Evolutionary conservation across 2,888 invertebrate species (phyloP).

Genomic region (Charanyca ferruginea): DNA sequence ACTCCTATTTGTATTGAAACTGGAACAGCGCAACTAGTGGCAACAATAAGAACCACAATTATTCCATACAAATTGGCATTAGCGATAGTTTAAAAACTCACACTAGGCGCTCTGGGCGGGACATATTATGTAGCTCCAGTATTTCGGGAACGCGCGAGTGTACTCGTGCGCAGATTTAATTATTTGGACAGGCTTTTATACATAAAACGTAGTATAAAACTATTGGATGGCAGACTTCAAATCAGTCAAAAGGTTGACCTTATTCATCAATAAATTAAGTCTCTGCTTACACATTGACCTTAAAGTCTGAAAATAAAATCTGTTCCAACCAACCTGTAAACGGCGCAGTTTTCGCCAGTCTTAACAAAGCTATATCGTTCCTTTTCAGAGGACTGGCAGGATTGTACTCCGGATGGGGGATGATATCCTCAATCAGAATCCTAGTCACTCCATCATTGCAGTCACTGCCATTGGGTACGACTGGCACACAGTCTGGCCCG

Average conservation of each 20-base stretch:
- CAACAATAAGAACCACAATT: no score
- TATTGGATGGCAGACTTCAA: no score
- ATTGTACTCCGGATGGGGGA: constrained; percentile 84
- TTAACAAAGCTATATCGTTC: constrained; percentile 88
- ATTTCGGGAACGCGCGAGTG: no score
- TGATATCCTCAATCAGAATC: constrained; percentile 76
- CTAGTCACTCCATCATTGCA: constrained; percentile 83
- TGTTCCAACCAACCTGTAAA: constrained; percentile 53
- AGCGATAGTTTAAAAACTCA: no score
- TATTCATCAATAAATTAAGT: background rate
- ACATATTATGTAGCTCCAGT: no score
- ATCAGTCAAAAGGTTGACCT: background rate
- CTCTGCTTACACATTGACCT: background rate
- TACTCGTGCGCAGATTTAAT: no score
- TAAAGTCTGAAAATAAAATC: background rate
- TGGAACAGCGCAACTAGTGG: no score
- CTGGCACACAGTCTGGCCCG: constrained; percentile 81
- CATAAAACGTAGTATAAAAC: no score
- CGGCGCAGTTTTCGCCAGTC: constrained; percentile 71
- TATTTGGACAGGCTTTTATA: no score
- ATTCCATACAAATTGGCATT: no score
- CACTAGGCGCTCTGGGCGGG: no score
- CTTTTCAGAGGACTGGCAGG: constrained; percentile 54
- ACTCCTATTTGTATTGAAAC: no score
- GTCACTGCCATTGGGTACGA: constrained; percentile 71